These are phyloP conservation scores for Leontopithecus rosalia DNA, from an alignment of 2,797 vertebrate species.

Conservation along the genomic window DNA sequence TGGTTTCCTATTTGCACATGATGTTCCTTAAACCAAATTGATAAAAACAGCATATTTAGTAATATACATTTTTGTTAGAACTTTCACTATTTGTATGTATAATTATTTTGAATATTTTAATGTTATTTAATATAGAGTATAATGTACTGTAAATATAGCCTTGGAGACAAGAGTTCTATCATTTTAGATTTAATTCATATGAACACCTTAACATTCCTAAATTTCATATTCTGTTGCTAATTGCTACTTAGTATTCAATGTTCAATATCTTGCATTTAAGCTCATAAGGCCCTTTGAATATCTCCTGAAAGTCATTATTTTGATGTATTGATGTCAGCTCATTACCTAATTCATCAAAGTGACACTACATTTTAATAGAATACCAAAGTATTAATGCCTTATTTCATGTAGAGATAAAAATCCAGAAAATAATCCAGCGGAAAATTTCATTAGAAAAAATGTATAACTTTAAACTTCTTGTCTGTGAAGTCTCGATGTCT, in stretches of 20 bases:
- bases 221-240: neutral
- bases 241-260: neutral
- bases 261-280: slow-evolving; percentile 13
- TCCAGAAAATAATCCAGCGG: neutral
- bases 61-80: neutral
- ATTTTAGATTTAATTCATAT: neutral
- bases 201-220: neutral
- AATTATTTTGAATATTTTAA: neutral
- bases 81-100: neutral
- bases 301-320: slow-evolving; percentile 32
- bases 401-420: slow-evolving; percentile 46
- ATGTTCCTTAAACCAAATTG: neutral
- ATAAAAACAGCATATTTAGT: neutral
- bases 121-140: neutral
- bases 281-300: neutral
- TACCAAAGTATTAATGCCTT: neutral
- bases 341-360: slow-evolving; percentile 55
- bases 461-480: neutral
- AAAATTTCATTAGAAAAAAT: neutral
- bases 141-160: neutral
- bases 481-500: neutral
- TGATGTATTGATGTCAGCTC: slow-evolving; percentile 28
- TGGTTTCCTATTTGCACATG: neutral
- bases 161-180: neutral
- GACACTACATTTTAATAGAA: slow-evolving; percentile 42